A percentile compares a stretch with the other conserved stretches of the same genome.
These are phyloP conservation scores for Notothenia rossii DNA, from an alignment of 2,113 vertebrate genomes.

Conservation along the genomic window DNA sequence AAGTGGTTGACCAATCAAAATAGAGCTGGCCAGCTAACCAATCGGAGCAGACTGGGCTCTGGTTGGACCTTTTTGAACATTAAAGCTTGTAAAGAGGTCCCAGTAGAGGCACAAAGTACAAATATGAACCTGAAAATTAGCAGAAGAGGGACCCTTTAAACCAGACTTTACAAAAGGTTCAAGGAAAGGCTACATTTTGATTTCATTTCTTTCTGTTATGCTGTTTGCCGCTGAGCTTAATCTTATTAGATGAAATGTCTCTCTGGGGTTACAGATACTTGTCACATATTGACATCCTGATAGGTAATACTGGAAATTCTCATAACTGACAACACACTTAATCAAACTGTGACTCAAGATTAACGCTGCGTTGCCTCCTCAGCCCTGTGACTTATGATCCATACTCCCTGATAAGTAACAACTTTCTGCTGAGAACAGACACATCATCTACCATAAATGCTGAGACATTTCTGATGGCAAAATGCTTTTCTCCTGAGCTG, in stretches of 20 bases:
- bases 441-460: slow-evolving; percentile 64
- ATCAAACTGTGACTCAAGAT: slow-evolving; percentile 80
- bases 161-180: slow-evolving; percentile 20
- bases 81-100: too few relatives aligned
- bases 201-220: slow-evolving; percentile 21
- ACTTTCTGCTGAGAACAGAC: slow-evolving; percentile 72
- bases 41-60: too few relatives aligned
- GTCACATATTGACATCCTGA: slow-evolving; percentile 49
- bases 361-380: slow-evolving; percentile 50
- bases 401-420: slow-evolving; percentile 68
- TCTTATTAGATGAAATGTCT: slow-evolving; percentile 42
- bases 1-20: too few relatives aligned
- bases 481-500: slow-evolving; percentile 60
- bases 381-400: slow-evolving; percentile 76
- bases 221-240: neutral
- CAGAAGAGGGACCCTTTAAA: neutral
- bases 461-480: slow-evolving; percentile 68
- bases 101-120: too few relatives aligned
- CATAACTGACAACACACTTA: slow-evolving; percentile 51
- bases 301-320: slow-evolving; percentile 47
- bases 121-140: too few relatives aligned
- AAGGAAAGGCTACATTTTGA: slow-evolving; percentile 30
- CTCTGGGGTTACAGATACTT: slow-evolving; percentile 35
- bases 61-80: too few relatives aligned
- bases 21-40: too few relatives aligned